Percentiles rank a stretch among this genome's conserved stretches.
phyloP scores from a whole-genome alignment of 2,797 vertebrate species.

The Pipistrellus kuhlii region DNA sequence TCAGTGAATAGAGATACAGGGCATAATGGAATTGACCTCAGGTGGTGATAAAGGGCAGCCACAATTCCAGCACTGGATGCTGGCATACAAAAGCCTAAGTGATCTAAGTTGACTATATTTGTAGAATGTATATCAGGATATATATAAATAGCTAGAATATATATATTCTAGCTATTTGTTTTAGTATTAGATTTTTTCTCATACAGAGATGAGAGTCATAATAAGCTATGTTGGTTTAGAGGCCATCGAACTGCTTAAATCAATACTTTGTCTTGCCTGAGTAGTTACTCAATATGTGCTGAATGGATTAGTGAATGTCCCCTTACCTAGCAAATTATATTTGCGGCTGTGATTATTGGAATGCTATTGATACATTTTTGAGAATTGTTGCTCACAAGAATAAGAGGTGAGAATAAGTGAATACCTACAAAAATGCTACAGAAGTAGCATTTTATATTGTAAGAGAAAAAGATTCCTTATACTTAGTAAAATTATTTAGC shows the following conservation, averaged over 20 bases:
- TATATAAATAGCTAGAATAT: no score
- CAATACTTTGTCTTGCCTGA: background rate
- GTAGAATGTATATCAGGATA: background rate
- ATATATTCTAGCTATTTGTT: background rate
- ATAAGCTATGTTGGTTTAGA: constrained; percentile 32
- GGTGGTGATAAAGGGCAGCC: background rate
- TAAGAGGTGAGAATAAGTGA: constrained; percentile 4
- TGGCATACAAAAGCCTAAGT: background rate
- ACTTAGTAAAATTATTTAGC: background rate
- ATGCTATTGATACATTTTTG: constrained; percentile 30
- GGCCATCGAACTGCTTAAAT: constrained; percentile 31
- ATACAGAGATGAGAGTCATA: background rate
- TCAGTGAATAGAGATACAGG: background rate
- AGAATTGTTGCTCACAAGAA: constrained; percentile 24
- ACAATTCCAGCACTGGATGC: background rate
- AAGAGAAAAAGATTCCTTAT: background rate
- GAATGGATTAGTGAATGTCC: constrained; percentile 7
- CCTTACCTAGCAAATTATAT: background rate
- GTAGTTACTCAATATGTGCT: background rate
- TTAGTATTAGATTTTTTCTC: constrained; percentile 16
- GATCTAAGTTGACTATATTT: background rate
- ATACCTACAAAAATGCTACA: background rate
- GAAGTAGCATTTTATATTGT: background rate
- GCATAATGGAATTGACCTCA: background rate
- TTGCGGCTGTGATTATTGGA: constrained; percentile 30